These are phyloP conservation scores for Ptychoptera contaminata DNA, from an alignment of 2,888 invertebrate species.

Conservation along the genomic window DNA sequence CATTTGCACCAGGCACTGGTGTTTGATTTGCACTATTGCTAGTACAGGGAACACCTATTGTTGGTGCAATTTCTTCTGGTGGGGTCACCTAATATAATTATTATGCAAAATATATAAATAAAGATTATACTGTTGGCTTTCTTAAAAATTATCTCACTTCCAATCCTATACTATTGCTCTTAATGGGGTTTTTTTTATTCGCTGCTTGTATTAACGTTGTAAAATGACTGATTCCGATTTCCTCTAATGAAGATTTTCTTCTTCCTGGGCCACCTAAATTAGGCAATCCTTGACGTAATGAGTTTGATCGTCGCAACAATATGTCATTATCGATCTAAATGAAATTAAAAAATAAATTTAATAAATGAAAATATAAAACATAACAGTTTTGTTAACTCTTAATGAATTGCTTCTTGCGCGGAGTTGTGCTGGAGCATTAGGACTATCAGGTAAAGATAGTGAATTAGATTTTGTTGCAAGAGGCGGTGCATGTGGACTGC, in stretches of 20 bases:
- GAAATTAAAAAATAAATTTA: too few species aligned
- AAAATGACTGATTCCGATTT: conserved; percentile 70
- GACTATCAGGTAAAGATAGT: conserved; percentile 75
- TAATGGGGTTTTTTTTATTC: conserved; percentile 59
- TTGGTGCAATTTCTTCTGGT: conserved; percentile 40
- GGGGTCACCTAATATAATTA: conserved; percentile 38
- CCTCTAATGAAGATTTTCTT: conserved; percentile 71
- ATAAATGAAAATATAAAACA: too few species aligned
- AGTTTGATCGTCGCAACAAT: conserved; percentile 65
- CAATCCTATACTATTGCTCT: conserved; percentile 73
- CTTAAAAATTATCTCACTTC: conserved; percentile 31
- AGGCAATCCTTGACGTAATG: conserved; percentile 64
- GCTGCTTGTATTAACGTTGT: conserved; percentile 48
- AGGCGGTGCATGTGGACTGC: conserved; percentile 51
- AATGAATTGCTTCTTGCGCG: conserved; percentile 74
- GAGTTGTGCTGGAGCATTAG: conserved; percentile 63
- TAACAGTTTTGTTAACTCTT: conserved; percentile 39
- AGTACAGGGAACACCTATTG: conserved; percentile 27
- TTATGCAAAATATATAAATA: too few species aligned
- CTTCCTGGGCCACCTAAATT: conserved; percentile 40
- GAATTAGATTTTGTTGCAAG: conserved; percentile 78
- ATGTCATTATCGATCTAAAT: conserved; percentile 57
- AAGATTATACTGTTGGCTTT: neutral
- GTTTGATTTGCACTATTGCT: conserved; percentile 29
- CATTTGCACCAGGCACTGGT: conserved; percentile 22